Evolutionary conservation across 2,113 vertebrate genomes (phyloP), one percentile per base, ranked within the genome.

Genomic region (Aix galericulata): DNA sequence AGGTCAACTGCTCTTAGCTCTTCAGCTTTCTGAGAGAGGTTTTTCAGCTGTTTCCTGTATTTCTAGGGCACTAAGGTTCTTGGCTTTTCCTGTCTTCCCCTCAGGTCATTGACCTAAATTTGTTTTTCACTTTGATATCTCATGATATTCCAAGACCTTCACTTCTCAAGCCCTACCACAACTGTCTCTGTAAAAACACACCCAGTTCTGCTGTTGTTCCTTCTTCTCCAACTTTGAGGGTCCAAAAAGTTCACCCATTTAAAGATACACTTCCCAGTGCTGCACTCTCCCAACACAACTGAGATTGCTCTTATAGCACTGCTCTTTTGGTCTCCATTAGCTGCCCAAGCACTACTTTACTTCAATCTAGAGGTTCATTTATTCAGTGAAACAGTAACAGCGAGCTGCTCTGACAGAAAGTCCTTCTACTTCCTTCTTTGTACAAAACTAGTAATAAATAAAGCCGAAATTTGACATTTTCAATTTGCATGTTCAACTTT

Each of bases 401-500:
- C 55, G 66, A 93, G 44, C 27, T 85, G 21, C 55, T 92, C 94
- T 85, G 91, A 83, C 86, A 94, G 77, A 88, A 92, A 26, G 25
- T 20, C 69, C 84, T 89, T 97, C 50, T 90, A 71, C 66, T 90
- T 96, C 91, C 82, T 82, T 22, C 56, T 38, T 88, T 78, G 64
- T 69, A 95, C 88, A 92, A 85, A 96, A 67, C 69, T 55, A 86
- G 77, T 46, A 94, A 82, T 93, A 95, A 95, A 95, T 89, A 96
- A 93, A 92, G 71, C 62, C 78, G 76, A 94, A 94, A 79, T 84
- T 95, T 96, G 95, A 96, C 92, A 89, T 87, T 86, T 96, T 94
- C 92, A 79, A 93, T 97, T 95, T 95, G 74, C 83, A 92, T 76
- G 81, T 77, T 96, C 71, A 92, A 93, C 36, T 92, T 89, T 86